Base-by-base conservation (phyloP, 2,888 invertebrate species). In the Celastrina argiolus region DNA sequence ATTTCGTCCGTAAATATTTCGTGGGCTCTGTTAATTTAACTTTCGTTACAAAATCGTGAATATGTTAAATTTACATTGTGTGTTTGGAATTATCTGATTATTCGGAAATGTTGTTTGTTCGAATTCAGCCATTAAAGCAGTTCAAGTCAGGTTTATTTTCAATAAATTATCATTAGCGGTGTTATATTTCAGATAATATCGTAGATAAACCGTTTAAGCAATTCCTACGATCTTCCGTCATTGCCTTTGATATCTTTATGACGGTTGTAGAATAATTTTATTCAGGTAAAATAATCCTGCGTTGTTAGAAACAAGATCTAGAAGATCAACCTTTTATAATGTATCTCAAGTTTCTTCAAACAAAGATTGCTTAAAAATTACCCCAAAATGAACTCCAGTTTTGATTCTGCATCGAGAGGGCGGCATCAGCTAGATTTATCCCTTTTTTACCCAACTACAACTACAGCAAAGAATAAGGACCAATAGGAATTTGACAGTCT, bases 41-140 rank as follows among this genome's bases (percentile, higher is more conserved):
- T 61, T 61, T 61, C 39, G 61, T 61, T 39, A 61, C 61, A 61
- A 61, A 61, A 61, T 61, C 61, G 61, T 61, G 61, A 61, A 61
- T 61, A 61, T 61, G 39, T 61, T 39, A 39, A 61, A 61, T 61
- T 61, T 39, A 61, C 61, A 61, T 39, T 61, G 61, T 61, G 58
- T 59, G 61, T 39, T 61, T 36, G 22, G 39, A 14, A 61, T 61
- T 61, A 39, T 61, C 61, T 39, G 61, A 61, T 39, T 61, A 61
- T 61, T 61, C 39, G 22, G 61, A 61, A 61, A 36, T 22, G 61
- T 26, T 22, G 61, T 26, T 56, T 12, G n/a, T 45, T 18, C 12
- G 61, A 61, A 61, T 61, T 18, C 36, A 18, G 14, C 61, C 39
- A 61, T 39, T 59, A 59, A 34, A 59, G 59, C 34, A 59, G 59